Evolutionary conservation across 2,888 invertebrate genomes (phyloP), one percentile per base, ranked within the genome.

Genomic region (Phasia obesa): DNA sequence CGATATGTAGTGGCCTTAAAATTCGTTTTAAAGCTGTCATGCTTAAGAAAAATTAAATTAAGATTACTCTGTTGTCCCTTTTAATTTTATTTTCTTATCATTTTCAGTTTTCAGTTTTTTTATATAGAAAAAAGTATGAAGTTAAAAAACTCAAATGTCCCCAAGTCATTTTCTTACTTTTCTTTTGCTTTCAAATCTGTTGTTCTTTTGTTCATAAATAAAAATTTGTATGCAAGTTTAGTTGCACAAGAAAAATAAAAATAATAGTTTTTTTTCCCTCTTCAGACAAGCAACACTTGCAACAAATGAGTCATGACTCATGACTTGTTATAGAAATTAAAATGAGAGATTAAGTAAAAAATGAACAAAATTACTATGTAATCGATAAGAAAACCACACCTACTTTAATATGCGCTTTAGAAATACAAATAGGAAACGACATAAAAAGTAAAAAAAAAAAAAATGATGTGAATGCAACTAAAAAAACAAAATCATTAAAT

Each of bases 301-400:
- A 77, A 62, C 69, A 64, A 78, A 71, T 78, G 64, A 65, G 23
- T 78, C 64, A 71, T 78, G 78, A 57, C 49, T 78, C 51, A 69
- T 53, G 67, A 69, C 51, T 60, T 76, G 51, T 69, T 76, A 51
- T 51, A 69, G 21, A 76, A 67, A 49, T 67, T 59, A 49, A 55
- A 75, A 73, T 62, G 60, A 21, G 21, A 25, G 15, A 47, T 19
- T 11, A 19, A 35, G 35, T 35, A 70, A 31, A 55, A 31, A 71
- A 1, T 7, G 0, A 49, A 49, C 4, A 17, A 60, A 49, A 27
- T n/a, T 74, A 27, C n/a, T 17, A 38, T 17, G 59, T 59, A 59
- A 67, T 76, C 51, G 49, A 51, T 51, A 59, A 13, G 42, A 69
- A 76, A 76, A 51, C 76, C 67, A 44, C 59, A 53, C 59, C 67